Conservation (phyloP, 2,113 vertebrate genomes). For the Oncorhynchus kisutch region DNA sequence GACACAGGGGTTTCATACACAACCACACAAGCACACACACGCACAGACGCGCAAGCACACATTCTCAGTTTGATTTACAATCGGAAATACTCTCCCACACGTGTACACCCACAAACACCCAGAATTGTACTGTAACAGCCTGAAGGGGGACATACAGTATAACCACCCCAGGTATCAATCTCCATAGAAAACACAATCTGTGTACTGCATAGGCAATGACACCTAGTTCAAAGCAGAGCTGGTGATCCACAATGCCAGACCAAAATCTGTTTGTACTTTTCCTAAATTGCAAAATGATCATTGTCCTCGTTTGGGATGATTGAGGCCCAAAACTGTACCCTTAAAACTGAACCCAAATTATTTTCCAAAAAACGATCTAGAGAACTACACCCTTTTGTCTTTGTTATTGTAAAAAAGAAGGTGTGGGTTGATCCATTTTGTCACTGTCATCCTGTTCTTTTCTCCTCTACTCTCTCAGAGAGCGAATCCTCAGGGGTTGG, state of each 20-base stretch:
- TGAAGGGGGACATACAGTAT: background rate
- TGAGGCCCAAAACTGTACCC: background rate
- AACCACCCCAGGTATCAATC: background rate
- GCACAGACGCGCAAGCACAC: too few relatives aligned
- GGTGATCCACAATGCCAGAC: background rate
- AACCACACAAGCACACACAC: background rate
- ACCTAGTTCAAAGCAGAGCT: background rate
- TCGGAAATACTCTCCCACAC: too few relatives aligned
- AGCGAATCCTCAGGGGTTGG: constrained; percentile 37
- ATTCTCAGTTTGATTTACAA: too few relatives aligned
- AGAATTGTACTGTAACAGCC: background rate
- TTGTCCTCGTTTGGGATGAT: constrained; percentile 3
- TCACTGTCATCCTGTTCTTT: constrained; percentile 55
- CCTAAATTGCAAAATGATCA: background rate
- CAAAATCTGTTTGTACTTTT: background rate
- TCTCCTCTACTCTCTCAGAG: constrained; percentile 16
- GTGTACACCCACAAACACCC: too few relatives aligned
- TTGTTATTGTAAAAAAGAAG: background rate
- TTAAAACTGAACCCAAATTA: background rate
- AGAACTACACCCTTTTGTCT: background rate
- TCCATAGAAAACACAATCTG: background rate
- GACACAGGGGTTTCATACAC: background rate
- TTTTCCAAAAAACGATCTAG: constrained; percentile 12
- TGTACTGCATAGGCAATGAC: background rate
- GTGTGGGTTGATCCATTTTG: constrained; percentile 49